Percentiles rank a stretch among this genome's conserved stretches.
phyloP scores from a whole-genome alignment of 2,888 invertebrate species.

The Drosophila yooni region DNA sequence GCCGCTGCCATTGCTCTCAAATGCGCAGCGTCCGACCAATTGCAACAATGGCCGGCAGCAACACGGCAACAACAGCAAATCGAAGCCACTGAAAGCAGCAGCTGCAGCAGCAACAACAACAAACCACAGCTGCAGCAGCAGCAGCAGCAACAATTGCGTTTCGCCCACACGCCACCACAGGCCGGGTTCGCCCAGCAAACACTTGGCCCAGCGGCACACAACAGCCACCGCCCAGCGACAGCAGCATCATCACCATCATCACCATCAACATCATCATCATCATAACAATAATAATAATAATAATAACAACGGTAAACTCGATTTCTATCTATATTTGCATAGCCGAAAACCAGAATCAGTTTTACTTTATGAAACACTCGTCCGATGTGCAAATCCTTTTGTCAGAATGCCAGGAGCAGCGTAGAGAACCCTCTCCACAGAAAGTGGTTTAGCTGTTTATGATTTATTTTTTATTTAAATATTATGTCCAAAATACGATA shows the following conservation, averaged over 20 bases:
- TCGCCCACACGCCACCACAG: conserved; percentile 55
- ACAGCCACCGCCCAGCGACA: conserved; percentile 70
- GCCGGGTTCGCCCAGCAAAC: conserved; percentile 60
- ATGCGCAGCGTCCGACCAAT: conserved; percentile 4
- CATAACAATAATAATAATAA: neutral
- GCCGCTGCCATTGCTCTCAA: conserved; percentile 13
- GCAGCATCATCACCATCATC: conserved; percentile 28
- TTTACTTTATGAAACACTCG: neutral
- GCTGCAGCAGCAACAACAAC: conserved; percentile 2
- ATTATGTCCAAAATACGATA: neutral
- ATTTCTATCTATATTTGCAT: neutral
- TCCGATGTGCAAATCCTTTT: neutral
- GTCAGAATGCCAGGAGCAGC: neutral
- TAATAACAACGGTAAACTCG: conserved; percentile 46
- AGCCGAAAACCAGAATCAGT: neutral
- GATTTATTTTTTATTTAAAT: neutral
- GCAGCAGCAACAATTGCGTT: conserved; percentile 17
- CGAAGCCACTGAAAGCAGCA: conserved; percentile 22
- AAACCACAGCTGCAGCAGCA: neutral
- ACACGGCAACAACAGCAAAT: conserved; percentile 24
- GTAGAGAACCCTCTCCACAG: neutral
- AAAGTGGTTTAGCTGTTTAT: neutral
- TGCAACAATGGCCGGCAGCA: conserved; percentile 10
- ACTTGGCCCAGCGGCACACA: conserved; percentile 68
- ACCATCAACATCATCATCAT: neutral